phyloP scores from a whole-genome alignment of 2,113 vertebrate species.

The Sciurus niger region DNA sequence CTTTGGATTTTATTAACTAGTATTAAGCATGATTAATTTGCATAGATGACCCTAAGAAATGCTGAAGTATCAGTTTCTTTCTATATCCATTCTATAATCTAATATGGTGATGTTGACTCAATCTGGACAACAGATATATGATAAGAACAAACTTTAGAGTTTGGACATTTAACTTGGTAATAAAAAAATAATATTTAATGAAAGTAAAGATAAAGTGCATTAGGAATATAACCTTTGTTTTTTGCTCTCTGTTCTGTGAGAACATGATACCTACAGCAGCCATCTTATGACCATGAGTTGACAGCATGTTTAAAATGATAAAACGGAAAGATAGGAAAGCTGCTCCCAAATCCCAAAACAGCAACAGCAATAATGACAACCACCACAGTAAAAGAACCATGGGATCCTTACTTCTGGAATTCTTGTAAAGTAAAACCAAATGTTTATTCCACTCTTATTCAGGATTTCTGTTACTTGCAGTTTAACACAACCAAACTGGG shows the following conservation, averaged over 20 bases:
- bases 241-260: background rate
- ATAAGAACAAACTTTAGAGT: too few relatives aligned
- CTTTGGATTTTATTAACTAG: too few relatives aligned
- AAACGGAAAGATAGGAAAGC: too few relatives aligned
- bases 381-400: background rate
- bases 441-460: background rate
- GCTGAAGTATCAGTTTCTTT: too few relatives aligned
- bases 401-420: background rate
- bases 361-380: background rate
- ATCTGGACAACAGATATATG: too few relatives aligned
- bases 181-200: constrained; percentile 4
- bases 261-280: background rate
- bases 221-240: background rate
- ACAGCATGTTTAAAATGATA: too few relatives aligned
- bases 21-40: too few relatives aligned
- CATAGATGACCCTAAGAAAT: too few relatives aligned
- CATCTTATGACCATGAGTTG: background rate
- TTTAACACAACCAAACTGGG: background rate
- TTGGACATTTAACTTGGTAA: too few relatives aligned
- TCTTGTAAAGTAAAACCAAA: background rate
- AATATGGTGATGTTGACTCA: too few relatives aligned
- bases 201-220: background rate
- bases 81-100: too few relatives aligned
- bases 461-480: background rate
- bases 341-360: too few relatives aligned